Conservation (phyloP, 2,888 invertebrate species). For the Eupithecia exiguata region DNA sequence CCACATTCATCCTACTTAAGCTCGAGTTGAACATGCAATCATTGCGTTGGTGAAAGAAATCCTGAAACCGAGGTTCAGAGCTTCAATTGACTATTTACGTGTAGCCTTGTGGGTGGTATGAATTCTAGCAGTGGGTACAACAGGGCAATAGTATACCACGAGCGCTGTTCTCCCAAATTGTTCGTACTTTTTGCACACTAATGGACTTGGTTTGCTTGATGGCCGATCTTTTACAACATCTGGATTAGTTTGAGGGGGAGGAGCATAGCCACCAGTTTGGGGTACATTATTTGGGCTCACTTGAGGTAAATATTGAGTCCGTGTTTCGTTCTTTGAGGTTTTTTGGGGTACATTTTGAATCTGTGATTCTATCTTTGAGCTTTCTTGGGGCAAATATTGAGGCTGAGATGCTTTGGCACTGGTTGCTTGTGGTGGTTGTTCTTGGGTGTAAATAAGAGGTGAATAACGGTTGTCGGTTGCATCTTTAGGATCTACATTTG, state of each 20-base stretch:
- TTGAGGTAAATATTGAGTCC: not conserved
- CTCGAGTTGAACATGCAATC: not conserved
- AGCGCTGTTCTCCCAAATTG: not conserved
- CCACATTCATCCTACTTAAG: not conserved
- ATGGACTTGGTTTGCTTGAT: conserved; percentile 3
- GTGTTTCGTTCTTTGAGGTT: not conserved
- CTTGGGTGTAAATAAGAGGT: not conserved
- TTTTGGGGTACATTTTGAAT: not conserved
- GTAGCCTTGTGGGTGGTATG: not conserved
- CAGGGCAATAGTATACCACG: not conserved
- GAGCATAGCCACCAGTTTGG: not conserved
- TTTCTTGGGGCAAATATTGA: not conserved
- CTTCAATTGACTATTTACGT: not conserved
- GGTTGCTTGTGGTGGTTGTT: not conserved
- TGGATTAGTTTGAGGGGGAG: not conserved
- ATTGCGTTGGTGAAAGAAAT: not conserved
- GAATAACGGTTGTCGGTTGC: conserved; percentile 1
- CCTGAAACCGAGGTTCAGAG: not conserved
- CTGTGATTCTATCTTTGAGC: not conserved
- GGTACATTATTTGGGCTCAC: not conserved
- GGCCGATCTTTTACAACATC: not conserved
- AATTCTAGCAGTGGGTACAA: not conserved
- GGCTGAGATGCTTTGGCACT: not conserved
- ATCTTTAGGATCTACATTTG: not conserved
- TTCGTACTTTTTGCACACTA: not conserved